Base-by-base conservation (phyloP, 2,888 invertebrate species). In the Protophormia terraenovae region DNA sequence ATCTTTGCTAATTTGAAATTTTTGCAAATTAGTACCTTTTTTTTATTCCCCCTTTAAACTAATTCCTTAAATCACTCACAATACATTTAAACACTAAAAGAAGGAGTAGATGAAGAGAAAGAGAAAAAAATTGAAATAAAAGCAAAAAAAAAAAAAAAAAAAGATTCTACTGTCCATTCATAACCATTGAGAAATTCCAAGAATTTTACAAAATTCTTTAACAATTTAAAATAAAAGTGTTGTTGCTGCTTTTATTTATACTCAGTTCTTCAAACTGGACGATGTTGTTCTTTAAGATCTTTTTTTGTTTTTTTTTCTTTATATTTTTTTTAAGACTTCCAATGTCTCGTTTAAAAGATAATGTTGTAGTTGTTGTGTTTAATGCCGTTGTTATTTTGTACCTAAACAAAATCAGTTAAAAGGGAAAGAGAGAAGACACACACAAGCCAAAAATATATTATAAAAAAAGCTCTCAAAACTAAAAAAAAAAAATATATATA, bases 101-200 rank as follows among this genome's bases (percentile, higher is more conserved):
- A 72, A 73, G 58, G 66, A 80, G 73, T 73, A 73, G 66, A 66
- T 73, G 53, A 41, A 27, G 29, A 64, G 66, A 64, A 64, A 45
- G 24, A 27, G 19, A 75, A 64, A 64, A 8, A 8, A 53, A 73
- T 14, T 35, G 1, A 10, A 60, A 27, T 60, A 50, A 60, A 45
- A 41, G 19, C 12, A 62, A 67, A n/a, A 41, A 60, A 66, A 19
- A 5, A 32, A 41, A 72, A 47, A 41, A 80, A 38, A 58, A 62
- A 62, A 84, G 62, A 50, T 85, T 67, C n/a, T 78, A 72, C 71
- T 79, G 77, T 87, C 88, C 88, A 88, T 88, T 88, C 88, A 88
- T 88, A 88, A 88, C 86, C 88, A 86, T 88, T 87, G 87, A 88
- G 86, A 86, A 87, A 86, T 88, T 88, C 88, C 88, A 86, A 81